phyloP scores from a whole-genome alignment of 37 sponge, comb jelly and placozoan species.

The Mnemiopsis leidyi region DNA sequence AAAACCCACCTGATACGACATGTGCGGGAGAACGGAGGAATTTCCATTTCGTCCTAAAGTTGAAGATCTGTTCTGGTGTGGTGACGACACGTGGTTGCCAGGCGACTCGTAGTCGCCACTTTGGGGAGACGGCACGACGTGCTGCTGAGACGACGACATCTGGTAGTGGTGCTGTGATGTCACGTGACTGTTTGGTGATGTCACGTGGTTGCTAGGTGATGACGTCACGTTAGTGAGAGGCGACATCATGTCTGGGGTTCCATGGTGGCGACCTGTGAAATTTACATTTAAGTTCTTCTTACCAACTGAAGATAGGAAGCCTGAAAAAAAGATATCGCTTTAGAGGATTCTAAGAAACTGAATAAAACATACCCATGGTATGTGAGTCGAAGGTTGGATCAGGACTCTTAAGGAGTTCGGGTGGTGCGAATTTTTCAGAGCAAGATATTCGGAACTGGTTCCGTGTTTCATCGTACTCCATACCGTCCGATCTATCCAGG shows the following conservation, averaged over 20 bases:
- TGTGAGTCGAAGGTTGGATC: slow-evolving; percentile 64
- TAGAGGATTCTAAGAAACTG: no score
- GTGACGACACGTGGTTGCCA: no score
- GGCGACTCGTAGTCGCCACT: neutral
- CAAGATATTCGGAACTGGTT: slow-evolving; percentile 12
- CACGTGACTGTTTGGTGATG: neutral
- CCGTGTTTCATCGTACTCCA: slow-evolving; percentile 46
- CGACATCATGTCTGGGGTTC: neutral
- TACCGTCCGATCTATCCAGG: slow-evolving; percentile 50
- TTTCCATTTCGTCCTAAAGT: neutral
- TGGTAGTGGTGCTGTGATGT: neutral
- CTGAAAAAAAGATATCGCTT: no score
- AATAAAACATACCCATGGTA: slow-evolving; percentile 28
- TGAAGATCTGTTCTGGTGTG: neutral
- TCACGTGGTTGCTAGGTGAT: neutral
- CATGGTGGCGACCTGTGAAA: neutral
- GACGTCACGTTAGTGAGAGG: neutral
- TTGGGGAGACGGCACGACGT: neutral
- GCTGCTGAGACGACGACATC: neutral
- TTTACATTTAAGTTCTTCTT: no score
- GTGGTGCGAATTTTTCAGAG: neutral
- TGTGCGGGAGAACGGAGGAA: neutral
- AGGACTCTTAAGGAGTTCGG: neutral
- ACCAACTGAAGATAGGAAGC: no score
- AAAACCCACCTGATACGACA: neutral